A percentile compares a stretch with the other conserved stretches of the same genome.
Evolutionary conservation across 2,888 invertebrate genomes (phyloP).

Genomic region (Tenodera sinensis): DNA sequence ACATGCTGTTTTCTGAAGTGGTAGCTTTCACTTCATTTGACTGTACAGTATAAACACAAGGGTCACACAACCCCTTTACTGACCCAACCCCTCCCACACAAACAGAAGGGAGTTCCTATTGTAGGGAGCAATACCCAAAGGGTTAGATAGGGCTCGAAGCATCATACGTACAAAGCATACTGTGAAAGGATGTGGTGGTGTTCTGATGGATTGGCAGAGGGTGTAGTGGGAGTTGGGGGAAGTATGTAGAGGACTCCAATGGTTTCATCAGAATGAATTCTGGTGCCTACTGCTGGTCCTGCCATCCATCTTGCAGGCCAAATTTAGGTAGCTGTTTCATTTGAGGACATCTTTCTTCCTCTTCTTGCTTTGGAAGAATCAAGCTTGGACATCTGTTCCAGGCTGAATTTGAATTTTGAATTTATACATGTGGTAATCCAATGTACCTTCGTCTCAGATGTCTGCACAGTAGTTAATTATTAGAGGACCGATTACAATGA

Average conservation of each 20-base stretch:
- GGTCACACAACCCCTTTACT: not conserved
- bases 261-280: not conserved
- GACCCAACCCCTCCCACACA: not conserved
- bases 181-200: not conserved
- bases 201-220: not conserved
- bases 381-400: too few relatives aligned
- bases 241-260: not conserved
- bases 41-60: constrained; percentile 2
- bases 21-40: not conserved
- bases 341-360: too few relatives aligned
- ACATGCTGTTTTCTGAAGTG: not conserved
- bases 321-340: too few relatives aligned
- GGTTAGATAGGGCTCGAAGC: not conserved
- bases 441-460: too few relatives aligned
- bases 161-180: not conserved
- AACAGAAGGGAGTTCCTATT: not conserved
- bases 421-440: too few relatives aligned
- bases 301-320: too few relatives aligned
- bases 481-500: too few relatives aligned
- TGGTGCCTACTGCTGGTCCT: not conserved
- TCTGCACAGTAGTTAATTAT: too few relatives aligned
- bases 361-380: too few relatives aligned
- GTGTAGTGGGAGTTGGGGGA: too few relatives aligned
- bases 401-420: too few relatives aligned
- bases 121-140: not conserved